These are phyloP conservation scores for Lacerta viridis DNA, from an alignment of 2,797 vertebrate species.

Conservation along the genomic window DNA sequence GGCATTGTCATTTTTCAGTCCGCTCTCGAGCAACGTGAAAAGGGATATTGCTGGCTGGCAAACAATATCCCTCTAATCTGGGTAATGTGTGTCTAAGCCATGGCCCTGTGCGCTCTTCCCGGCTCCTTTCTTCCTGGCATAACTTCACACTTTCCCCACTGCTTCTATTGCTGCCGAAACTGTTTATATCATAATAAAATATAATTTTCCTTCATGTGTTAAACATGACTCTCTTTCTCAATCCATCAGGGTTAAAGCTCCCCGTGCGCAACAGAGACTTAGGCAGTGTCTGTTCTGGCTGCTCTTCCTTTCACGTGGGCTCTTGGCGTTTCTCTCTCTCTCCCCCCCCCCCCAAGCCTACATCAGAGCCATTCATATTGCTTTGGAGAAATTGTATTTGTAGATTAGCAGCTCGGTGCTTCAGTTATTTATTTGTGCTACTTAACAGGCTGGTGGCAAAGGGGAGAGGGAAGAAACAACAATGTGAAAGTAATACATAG, in stretches of 20 bases:
- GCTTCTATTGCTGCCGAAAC: conserved; percentile 19
- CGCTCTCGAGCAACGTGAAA: conserved; percentile 75
- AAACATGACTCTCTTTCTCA: conserved; percentile 44
- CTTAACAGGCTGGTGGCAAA: background rate
- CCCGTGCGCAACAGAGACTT: conserved; percentile 23
- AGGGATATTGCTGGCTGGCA: conserved; percentile 71
- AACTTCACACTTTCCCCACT: conserved; percentile 58
- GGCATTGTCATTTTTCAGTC: conserved; percentile 68
- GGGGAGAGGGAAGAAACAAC: background rate
- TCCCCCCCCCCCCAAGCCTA: background rate
- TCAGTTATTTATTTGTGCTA: background rate
- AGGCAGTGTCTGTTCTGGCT: background rate
- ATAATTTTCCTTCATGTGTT: conserved; percentile 1
- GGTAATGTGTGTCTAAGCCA: conserved; percentile 61
- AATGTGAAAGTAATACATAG: background rate
- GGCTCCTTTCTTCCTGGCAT: conserved; percentile 63
- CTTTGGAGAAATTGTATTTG: background rate
- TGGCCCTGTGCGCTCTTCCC: conserved; percentile 52
- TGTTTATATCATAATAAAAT: conserved; percentile 10
- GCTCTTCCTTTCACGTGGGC: background rate
- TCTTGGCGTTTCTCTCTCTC: background rate
- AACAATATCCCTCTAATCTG: conserved; percentile 68
- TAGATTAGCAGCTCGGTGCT: background rate
- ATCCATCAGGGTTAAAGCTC: conserved; percentile 36
- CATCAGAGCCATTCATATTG: background rate